These are phyloP conservation scores for Dynastes hyllus DNA, from an alignment of 2,888 invertebrate species.

Conservation along the genomic window DNA sequence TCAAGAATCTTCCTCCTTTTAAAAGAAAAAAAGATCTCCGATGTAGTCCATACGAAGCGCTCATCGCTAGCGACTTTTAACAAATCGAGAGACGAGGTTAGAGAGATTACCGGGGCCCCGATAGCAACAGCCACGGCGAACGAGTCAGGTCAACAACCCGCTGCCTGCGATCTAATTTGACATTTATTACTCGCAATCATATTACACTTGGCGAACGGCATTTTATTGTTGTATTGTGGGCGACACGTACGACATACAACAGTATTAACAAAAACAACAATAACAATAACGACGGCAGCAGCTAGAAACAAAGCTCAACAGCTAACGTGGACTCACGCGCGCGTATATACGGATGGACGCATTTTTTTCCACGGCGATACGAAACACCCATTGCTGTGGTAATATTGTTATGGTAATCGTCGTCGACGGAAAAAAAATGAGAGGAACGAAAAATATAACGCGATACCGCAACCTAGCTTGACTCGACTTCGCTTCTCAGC, in stretches of 20 bases:
- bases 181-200: constrained; percentile 16
- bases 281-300: no score
- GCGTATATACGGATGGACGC: neutral
- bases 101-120: no score
- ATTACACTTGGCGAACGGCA: neutral
- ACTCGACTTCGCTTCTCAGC: no score
- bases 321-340: neutral
- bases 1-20: no score
- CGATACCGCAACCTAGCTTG: no score
- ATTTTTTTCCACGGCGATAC: neutral
- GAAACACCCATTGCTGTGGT: constrained; percentile 9
- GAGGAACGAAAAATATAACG: no score
- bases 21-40: no score
- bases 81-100: no score
- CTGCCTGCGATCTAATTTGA: constrained; percentile 16
- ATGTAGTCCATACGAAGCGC: no score
- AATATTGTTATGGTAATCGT: neutral
- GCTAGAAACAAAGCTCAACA: no score
- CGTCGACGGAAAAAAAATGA: neutral
- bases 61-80: no score
- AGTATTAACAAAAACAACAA: neutral
- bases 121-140: neutral
- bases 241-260: neutral
- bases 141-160: constrained; percentile 11
- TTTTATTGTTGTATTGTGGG: neutral